Evolutionary conservation across 2,888 invertebrate species (phyloP).

Genomic region (Oegoconia quadripuncta): DNA sequence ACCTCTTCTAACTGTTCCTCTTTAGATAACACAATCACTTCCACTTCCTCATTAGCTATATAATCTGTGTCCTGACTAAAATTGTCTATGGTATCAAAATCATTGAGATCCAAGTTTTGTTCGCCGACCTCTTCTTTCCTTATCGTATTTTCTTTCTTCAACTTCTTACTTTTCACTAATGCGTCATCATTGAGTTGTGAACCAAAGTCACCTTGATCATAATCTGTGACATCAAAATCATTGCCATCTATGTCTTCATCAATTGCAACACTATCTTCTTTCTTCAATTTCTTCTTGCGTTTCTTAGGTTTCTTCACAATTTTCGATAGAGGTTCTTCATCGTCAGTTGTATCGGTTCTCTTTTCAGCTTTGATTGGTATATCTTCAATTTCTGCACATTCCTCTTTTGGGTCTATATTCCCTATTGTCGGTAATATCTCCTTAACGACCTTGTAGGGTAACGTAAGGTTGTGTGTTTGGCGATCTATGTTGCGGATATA

Average conservation of each 20-base stretch:
- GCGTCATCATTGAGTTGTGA: too few relatives aligned
- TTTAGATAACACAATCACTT: conserved; percentile 38
- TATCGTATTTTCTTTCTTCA: too few relatives aligned
- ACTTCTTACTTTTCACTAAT: too few relatives aligned
- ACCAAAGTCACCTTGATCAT: too few relatives aligned
- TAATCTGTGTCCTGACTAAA: conserved; percentile 2
- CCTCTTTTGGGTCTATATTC: neutral
- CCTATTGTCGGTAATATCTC: neutral
- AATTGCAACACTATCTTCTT: conserved; percentile 2
- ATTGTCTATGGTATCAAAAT: conserved; percentile 10
- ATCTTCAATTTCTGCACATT: neutral
- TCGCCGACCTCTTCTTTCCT: too few relatives aligned
- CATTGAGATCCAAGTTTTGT: too few relatives aligned
- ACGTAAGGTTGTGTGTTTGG: conserved; percentile 1
- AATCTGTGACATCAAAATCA: conserved; percentile 18
- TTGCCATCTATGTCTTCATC: conserved; percentile 6
- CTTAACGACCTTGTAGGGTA: neutral
- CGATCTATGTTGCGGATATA: conserved; percentile 23
- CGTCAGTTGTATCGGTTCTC: conserved; percentile 11
- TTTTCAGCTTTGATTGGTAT: conserved; percentile 2
- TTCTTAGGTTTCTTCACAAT: conserved; percentile 20
- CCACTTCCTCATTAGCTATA: conserved; percentile 27
- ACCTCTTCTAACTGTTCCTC: conserved; percentile 53
- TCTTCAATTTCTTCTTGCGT: conserved; percentile 6
- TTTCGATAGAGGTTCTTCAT: conserved; percentile 27